Evolutionary conservation across 2,797 vertebrate species (phyloP), one percentile per base, ranked within the genome.

Genomic region (Streptopelia turtur): DNA sequence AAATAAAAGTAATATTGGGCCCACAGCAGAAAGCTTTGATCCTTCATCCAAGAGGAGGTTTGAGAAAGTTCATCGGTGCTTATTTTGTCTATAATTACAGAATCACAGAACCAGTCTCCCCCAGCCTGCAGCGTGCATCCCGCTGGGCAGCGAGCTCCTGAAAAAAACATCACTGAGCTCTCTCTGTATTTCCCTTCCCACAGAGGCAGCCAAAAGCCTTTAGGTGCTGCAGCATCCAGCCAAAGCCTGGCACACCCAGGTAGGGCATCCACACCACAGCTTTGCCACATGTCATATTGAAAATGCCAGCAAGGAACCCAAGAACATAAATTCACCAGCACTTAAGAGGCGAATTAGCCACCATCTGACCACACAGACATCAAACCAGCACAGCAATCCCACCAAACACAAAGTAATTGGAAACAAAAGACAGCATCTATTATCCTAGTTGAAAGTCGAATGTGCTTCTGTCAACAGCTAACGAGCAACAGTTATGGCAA

Each of bases 261-360:
- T 39, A 52, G 30, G 45, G 31, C 0, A 0, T 0, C 5, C 53
- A 5, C 2, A 5, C 2, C 28, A 2, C 0, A 30, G 35, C n/a
- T 68, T 28, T 25, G 41, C 70, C 83, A 37, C 28, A 11, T 22
- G 41, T 35, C 20, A 0, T 5, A 56, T 25, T 30, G 82, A 64
- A 56, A 39, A 30, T 1, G 84, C 52, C 57, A 77, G 4, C 16
- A 31, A 16, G 6, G 17, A 47, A 56, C 1, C 84, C 71, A 56
- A 77, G 63, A 68, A 7, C 76, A 39, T 59, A 24, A 96, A 83
- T 72, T 49, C 83, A 14, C 53, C 23, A 24, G 80, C 87, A 72
- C 57, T 68, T 9, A 30, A 33, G 82, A 85, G 57, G 82, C 33
- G 76, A 82, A 61, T 75, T 20, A 71, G 21, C 84, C 76, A 65